These are phyloP conservation scores for Apodemia hepburni DNA, from an alignment of 2,888 invertebrate species.

Conservation along the genomic window DNA sequence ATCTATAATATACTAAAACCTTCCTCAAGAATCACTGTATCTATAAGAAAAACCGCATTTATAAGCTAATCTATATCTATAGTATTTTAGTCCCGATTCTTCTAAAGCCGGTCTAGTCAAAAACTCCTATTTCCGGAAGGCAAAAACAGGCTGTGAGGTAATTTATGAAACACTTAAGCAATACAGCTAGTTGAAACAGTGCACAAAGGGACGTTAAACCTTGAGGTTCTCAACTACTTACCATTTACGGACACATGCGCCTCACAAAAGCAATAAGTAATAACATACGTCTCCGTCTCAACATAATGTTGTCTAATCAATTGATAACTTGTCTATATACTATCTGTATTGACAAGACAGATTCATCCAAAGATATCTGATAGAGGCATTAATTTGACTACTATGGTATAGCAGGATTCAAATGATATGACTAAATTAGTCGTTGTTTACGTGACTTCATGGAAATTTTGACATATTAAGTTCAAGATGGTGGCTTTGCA, in stretches of 20 bases:
- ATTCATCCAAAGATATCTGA: too few species aligned
- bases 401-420: too few species aligned
- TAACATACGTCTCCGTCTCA: background rate
- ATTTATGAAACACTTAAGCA: background rate
- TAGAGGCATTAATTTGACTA: too few species aligned
- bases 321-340: background rate
- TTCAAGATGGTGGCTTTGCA: too few species aligned
- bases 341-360: background rate
- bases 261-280: background rate
- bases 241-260: constrained; percentile 5
- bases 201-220: constrained; percentile 1
- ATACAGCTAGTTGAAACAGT: background rate
- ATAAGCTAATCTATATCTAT: background rate
- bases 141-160: background rate
- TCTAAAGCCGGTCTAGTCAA: background rate
- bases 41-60: too few species aligned
- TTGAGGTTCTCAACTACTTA: constrained; percentile 2
- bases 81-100: background rate
- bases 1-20: too few species aligned
- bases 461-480: too few species aligned
- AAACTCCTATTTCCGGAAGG: background rate
- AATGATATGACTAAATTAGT: too few species aligned
- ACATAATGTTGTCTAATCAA: constrained; percentile 2
- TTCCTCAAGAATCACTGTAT: too few species aligned
- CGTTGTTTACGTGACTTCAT: too few species aligned